Base-by-base conservation (phyloP, 2,797 vertebrate genomes). In the Trachurus trachurus region DNA sequence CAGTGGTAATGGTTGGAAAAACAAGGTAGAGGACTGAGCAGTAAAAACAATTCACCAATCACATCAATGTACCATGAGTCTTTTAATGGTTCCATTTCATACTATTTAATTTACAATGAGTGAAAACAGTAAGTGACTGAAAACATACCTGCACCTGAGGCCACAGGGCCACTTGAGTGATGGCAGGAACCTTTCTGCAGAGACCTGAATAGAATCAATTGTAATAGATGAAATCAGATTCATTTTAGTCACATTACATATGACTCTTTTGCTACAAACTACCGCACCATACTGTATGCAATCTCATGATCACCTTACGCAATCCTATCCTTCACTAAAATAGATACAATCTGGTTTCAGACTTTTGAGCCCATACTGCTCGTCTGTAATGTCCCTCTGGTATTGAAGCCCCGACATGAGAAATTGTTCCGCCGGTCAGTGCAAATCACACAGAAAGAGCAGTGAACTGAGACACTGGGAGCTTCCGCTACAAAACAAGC, bases 141-240 rank as follows among this genome's bases (percentile, higher is more conserved):
- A 61, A 34, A 19, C 29, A 5, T 74, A 84, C 76, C 81, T 73
- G 83, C 52, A 78, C 92, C 94, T 80, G 92, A 94, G 19, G 95
- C 83, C 10, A 95, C 89, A 0, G 94, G 83, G 44, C 95, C 91
- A 74, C 88, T 87, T 45, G 94, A 92, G 1, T 92, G 95, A 71
- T 95, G 90, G 94, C 96, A 96, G 59, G 94, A 87, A 17, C 94
- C 95, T 88, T 96, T 98, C 0, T 87, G 92, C 76, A 95, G 92
- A 61, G 89, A 87, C 74, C 96, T 95, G 81, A 76, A n/a, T 12
- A 21, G 58, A 76, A 80, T 1, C 56, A 2, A 31, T 17, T 12
- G 16, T 6, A 78, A 37, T 6, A 60, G 5, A 80, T 31, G 9
- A 42, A 37, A 78, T 17, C 17, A 45, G 12, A n/a, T 61, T 9